phyloP scores from a whole-genome alignment of 2,113 vertebrate species.

The Halcyon senegalensis region DNA sequence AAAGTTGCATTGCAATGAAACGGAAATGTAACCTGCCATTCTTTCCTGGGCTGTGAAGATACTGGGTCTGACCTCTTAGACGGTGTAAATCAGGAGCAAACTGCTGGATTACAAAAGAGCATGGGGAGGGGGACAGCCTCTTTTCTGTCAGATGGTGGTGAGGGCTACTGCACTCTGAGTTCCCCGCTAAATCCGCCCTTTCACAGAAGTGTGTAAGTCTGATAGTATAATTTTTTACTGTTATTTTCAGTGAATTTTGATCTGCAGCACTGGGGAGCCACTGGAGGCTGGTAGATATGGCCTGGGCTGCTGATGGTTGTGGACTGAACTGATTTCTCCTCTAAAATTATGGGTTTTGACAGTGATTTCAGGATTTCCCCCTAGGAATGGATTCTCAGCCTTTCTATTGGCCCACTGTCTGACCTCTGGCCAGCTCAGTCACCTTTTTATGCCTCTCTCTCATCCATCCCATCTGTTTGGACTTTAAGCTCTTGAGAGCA shows the following conservation, averaged over 20 bases:
- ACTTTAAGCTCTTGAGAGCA: slow-evolving; percentile 12
- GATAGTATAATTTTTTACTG: neutral
- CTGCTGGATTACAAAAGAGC: neutral
- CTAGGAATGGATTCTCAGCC: neutral
- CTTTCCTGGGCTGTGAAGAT: neutral
- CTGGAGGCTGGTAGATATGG: neutral
- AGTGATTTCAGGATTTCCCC: neutral
- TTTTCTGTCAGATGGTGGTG: neutral
- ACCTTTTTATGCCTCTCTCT: slow-evolving; percentile 12
- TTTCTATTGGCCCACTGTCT: neutral
- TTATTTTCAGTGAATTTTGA: slow-evolving; percentile 30
- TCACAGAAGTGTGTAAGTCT: neutral
- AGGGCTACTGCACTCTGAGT: neutral
- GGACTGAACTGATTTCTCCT: neutral
- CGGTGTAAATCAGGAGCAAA: neutral
- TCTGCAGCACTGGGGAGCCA: neutral
- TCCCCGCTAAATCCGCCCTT: slow-evolving; percentile 13
- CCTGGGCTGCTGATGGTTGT: neutral
- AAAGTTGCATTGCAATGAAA: neutral
- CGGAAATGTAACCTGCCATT: neutral
- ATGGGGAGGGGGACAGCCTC: neutral
- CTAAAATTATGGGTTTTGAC: neutral
- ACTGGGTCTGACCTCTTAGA: neutral
- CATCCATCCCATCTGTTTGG: slow-evolving; percentile 19
- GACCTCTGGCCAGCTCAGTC: slow-evolving; percentile 2